Evolutionary conservation across 2,113 vertebrate species (phyloP).

Genomic region (Protobothrops flavoviridis): DNA sequence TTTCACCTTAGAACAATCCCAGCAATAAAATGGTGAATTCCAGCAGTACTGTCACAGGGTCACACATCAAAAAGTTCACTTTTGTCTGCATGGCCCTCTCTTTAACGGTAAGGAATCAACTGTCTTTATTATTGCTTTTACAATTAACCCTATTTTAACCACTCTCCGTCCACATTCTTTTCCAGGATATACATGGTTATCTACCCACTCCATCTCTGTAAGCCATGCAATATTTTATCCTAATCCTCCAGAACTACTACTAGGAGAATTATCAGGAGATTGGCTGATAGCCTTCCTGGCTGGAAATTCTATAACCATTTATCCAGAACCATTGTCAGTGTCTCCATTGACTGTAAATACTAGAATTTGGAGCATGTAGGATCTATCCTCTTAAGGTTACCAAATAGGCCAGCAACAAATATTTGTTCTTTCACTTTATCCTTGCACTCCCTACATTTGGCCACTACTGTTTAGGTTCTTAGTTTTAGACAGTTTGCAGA

Average conservation of each 20-base stretch:
- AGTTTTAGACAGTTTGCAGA: background rate
- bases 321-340: background rate
- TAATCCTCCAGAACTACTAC: background rate
- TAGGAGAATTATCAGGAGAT: background rate
- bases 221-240: background rate
- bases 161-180: background rate
- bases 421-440: background rate
- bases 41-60: slow-evolving; percentile 76
- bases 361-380: background rate
- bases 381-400: background rate
- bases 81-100: slow-evolving; percentile 91
- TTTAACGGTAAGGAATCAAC: slow-evolving; percentile 83
- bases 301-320: background rate
- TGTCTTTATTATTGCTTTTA: background rate
- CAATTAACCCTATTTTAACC: background rate
- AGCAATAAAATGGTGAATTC: slow-evolving; percentile 86
- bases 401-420: background rate
- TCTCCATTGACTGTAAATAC: background rate
- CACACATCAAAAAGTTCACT: slow-evolving; percentile 94
- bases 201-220: too few relatives aligned
- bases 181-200: background rate
- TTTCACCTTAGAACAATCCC: slow-evolving; percentile 84
- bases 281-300: background rate
- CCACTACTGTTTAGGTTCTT: background rate
- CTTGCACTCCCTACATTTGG: background rate